Conservation (phyloP, 2,797 vertebrate genomes). For the Haliaeetus vocifer region DNA sequence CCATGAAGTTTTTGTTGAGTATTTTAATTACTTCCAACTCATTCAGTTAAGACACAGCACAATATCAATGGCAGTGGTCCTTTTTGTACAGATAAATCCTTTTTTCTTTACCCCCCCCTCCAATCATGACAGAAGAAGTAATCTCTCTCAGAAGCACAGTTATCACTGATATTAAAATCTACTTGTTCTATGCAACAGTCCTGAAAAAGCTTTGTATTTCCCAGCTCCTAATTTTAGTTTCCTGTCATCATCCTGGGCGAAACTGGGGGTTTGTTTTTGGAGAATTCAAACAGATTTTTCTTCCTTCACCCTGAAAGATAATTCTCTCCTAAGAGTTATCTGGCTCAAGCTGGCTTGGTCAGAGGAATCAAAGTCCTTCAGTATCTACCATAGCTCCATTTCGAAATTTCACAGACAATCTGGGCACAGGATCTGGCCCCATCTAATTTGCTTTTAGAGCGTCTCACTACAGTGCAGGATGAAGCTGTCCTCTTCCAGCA, state of each 20-base stretch:
- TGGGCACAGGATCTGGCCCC: background rate
- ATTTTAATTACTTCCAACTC: background rate
- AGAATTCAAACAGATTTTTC: background rate
- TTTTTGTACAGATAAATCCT: background rate
- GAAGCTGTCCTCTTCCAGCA: background rate
- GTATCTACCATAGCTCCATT: background rate
- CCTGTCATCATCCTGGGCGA: background rate
- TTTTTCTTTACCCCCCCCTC: background rate
- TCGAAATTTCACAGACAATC: background rate
- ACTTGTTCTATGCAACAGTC: background rate
- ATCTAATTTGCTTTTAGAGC: background rate
- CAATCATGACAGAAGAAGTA: background rate
- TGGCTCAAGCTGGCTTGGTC: background rate
- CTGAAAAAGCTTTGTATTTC: background rate
- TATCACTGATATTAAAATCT: background rate
- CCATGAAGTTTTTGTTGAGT: background rate
- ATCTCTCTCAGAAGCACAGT: background rate
- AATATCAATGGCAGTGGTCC: background rate
- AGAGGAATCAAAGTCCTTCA: background rate
- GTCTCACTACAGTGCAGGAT: background rate
- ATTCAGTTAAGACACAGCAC: background rate
- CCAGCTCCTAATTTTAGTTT: background rate
- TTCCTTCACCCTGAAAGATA: background rate
- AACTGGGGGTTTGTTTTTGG: background rate
- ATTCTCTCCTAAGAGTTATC: background rate